Percentiles rank a stretch among this genome's conserved stretches.
Evolutionary conservation across 2,888 invertebrate genomes (phyloP).

Genomic region (Embidobia sp.): DNA sequence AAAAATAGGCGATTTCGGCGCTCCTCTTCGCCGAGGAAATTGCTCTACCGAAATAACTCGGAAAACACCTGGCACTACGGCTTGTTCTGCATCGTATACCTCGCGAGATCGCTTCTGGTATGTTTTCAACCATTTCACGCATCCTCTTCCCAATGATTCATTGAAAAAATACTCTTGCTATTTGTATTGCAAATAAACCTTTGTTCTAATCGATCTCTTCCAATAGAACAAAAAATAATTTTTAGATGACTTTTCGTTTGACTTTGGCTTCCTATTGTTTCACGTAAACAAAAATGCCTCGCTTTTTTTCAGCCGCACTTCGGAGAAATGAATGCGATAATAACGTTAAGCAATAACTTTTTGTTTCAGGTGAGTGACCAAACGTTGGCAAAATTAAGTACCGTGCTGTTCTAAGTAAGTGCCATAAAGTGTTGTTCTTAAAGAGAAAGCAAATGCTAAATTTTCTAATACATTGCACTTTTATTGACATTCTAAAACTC

Average conservation of each 20-base stretch:
- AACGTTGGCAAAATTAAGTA: slow-evolving; percentile 15
- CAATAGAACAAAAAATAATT: slow-evolving; percentile 6
- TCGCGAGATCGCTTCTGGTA: slow-evolving; percentile 57
- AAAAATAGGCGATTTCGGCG: slow-evolving; percentile 74
- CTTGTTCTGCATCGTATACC: slow-evolving; percentile 51
- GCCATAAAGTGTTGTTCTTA: slow-evolving; percentile 15
- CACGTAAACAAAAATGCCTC: too few species aligned
- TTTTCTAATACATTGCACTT: slow-evolving; percentile 40
- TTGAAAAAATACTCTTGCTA: slow-evolving; percentile 34
- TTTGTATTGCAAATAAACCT: slow-evolving; percentile 34
- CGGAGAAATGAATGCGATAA: neutral
- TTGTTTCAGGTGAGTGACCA: slow-evolving; percentile 29
- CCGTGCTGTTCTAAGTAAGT: slow-evolving; percentile 2
- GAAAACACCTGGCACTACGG: slow-evolving; percentile 66
- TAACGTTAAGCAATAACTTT: too few species aligned
- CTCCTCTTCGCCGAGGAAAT: slow-evolving; percentile 60
- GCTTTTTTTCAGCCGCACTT: too few species aligned
- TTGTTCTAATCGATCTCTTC: slow-evolving; percentile 6
- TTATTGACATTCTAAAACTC: slow-evolving; percentile 30
- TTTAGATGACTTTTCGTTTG: too few species aligned
- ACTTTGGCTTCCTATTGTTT: too few species aligned
- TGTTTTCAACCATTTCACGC: slow-evolving; percentile 52
- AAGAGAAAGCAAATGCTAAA: slow-evolving; percentile 33
- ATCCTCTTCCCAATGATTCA: slow-evolving; percentile 51
- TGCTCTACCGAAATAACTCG: slow-evolving; percentile 67